These are phyloP conservation scores for Sylvilagus bachmani DNA, from an alignment of 2,113 vertebrate species.

Conservation along the genomic window DNA sequence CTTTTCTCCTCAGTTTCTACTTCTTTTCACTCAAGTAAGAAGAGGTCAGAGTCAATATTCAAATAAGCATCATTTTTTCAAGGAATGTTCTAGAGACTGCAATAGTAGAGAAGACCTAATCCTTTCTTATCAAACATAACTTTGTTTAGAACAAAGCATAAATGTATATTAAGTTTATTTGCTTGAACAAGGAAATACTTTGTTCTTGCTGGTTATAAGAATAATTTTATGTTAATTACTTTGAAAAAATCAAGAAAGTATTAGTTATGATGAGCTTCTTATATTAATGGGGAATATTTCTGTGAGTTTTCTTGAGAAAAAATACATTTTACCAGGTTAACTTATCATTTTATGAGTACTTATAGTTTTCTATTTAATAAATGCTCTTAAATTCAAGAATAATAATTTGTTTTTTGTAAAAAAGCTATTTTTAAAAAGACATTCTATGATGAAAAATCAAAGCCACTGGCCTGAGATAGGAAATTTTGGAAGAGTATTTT, in stretches of 20 bases:
- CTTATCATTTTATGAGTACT: slow-evolving; percentile 83
- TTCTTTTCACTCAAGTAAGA: slow-evolving; percentile 55
- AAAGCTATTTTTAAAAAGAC: slow-evolving; percentile 78
- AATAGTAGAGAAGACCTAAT: not conserved
- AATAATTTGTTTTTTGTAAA: slow-evolving; percentile 73
- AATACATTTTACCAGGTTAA: slow-evolving; percentile 84
- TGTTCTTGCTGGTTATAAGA: slow-evolving; percentile 66
- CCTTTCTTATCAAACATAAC: slow-evolving; percentile 67
- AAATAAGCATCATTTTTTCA: slow-evolving; percentile 35
- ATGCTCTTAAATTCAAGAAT: slow-evolving; percentile 84
- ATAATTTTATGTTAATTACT: slow-evolving; percentile 79
- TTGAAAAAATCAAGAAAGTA: slow-evolving; percentile 84
- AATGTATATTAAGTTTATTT: slow-evolving; percentile 72
- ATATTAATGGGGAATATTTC: slow-evolving; percentile 81
- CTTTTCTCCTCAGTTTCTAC: not conserved
- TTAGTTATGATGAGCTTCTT: slow-evolving; percentile 83
- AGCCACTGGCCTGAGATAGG: slow-evolving; percentile 81
- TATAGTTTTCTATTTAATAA: slow-evolving; percentile 87
- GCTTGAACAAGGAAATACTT: slow-evolving; percentile 65
- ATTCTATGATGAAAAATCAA: slow-evolving; percentile 86
- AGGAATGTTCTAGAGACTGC: slow-evolving; percentile 58
- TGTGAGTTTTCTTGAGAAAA: slow-evolving; percentile 74
- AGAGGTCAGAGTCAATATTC: not conserved
- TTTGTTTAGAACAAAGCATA: slow-evolving; percentile 65
- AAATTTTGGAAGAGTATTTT: not conserved